These are phyloP conservation scores for Centropristis striata DNA, from an alignment of 2,113 vertebrate species.

Conservation along the genomic window DNA sequence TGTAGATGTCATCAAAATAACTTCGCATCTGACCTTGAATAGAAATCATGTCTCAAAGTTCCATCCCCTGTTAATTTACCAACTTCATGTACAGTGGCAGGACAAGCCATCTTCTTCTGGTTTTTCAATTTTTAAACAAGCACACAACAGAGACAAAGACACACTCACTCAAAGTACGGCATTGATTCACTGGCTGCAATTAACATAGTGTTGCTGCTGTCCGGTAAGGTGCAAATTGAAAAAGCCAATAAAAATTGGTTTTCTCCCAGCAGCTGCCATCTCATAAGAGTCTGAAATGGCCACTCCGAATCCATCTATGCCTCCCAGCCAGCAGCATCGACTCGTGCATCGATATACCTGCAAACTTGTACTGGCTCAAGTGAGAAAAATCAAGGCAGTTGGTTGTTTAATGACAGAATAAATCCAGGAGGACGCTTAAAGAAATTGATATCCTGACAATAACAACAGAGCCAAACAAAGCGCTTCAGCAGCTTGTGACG, in stretches of 20 bases:
- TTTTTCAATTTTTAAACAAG: conserved; percentile 28
- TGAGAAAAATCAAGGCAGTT: conserved; percentile 66
- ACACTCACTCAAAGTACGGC: conserved; percentile 35
- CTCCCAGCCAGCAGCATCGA: conserved; percentile 61
- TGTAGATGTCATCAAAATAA: neutral
- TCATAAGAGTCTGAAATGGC: conserved; percentile 52
- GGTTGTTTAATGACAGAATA: conserved; percentile 78
- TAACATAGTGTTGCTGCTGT: conserved; percentile 61
- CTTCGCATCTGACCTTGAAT: conserved; percentile 17
- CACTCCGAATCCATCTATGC: conserved; percentile 36
- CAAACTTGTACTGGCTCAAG: conserved; percentile 66
- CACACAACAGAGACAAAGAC: conserved; percentile 17
- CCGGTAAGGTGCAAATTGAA: conserved; percentile 62
- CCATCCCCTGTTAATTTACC: neutral
- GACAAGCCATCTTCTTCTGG: neutral
- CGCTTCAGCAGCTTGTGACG: conserved; percentile 29
- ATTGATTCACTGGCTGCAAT: conserved; percentile 67
- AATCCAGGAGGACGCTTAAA: conserved; percentile 72
- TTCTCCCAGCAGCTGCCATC: conserved; percentile 43
- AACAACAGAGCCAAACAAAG: conserved; percentile 53
- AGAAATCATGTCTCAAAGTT: neutral
- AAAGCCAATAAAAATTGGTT: conserved; percentile 68
- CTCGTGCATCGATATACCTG: conserved; percentile 66
- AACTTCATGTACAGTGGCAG: neutral
- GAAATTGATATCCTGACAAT: conserved; percentile 73